Evolutionary conservation across 2,888 invertebrate species (phyloP), one percentile per base, ranked within the genome.

Genomic region (Icerya purchasi): DNA sequence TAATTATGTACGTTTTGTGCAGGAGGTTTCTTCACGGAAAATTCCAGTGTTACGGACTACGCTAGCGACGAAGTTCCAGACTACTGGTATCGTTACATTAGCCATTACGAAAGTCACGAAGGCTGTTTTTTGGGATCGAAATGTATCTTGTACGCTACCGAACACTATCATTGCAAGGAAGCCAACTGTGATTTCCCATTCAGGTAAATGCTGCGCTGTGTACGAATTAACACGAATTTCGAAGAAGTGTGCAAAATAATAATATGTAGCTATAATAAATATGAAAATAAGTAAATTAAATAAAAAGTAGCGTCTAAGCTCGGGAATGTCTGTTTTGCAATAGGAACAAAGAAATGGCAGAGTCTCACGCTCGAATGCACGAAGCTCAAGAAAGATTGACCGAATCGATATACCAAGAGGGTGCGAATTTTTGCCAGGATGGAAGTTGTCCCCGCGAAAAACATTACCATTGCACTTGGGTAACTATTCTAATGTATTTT

Each of bases 381-480:
- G 89, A 90, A 67, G 83, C 87, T 61, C 89, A 91, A 71, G 87
- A 86, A 68, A 81, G 86, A 66, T 83, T 90, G 57, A 87, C 86
- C 0, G 86, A 86, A 22, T 81, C 84, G 2, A 83, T 82, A 68
- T 84, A 81, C 69, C 78, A 82, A 56, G 76, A 77, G 58, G 77
- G 78, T 62, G 81, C 65, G n/a, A 64, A 62, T 2, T 82, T 82
- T 66, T 78, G 78, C 58, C 81, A 78, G 65, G 80, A 82, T 22
- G 86, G 86, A 67, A 81, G 82, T 54, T 85, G 84, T 67, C 81
- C 83, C 65, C 83, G 83, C 64, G 84, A 86, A 64, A 84, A 83
- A 56, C 91, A 91, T 69, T 90, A 84, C 68, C 91, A 92, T 69
- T 92, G 91, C 74, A 84, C 83, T 68, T 88, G 88, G 88, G 84